phyloP scores from a whole-genome alignment of 1,140 invertebrate species.

The Zaprionus capensis region DNA sequence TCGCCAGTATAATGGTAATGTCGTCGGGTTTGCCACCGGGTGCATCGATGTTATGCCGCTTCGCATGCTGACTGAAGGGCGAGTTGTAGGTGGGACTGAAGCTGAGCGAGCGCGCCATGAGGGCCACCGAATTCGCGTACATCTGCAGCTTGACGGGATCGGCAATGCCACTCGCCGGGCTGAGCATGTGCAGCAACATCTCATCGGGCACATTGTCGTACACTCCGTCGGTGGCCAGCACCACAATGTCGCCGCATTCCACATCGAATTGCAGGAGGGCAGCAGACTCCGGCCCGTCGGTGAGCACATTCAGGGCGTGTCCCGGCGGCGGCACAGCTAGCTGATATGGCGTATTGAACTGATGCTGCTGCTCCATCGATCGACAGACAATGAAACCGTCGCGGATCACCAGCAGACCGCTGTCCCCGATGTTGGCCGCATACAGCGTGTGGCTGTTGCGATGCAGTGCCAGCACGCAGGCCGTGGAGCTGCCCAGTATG shows the following conservation, averaged over 20 bases:
- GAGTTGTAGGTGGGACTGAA: conserved; percentile 97
- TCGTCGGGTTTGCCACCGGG: conserved; percentile 98
- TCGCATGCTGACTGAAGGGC: conserved; percentile 96
- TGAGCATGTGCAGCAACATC: conserved; percentile 86
- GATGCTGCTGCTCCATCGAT: conserved; percentile 97
- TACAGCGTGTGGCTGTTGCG: conserved; percentile 93
- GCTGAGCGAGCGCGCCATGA: conserved; percentile 96
- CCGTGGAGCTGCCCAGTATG: conserved; percentile 55
- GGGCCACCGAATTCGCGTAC: conserved; percentile 95
- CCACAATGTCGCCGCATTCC: conserved; percentile 96
- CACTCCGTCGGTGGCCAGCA: conserved; percentile 98
- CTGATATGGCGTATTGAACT: conserved; percentile 99
- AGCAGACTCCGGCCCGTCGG: conserved; percentile 95
- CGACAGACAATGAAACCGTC: conserved; percentile 93
- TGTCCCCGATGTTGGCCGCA: conserved; percentile 98
- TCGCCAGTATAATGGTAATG: conserved; percentile 97
- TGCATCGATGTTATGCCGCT: conserved; percentile 94
- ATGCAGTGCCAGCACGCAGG: conserved; percentile 92
- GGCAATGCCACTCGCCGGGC: conserved; percentile 86
- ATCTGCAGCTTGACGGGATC: conserved; percentile 91
- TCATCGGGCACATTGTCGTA: conserved; percentile 98
- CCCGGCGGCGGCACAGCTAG: conserved; percentile 95
- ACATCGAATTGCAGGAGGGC: conserved; percentile 95
- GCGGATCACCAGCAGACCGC: conserved; percentile 96
- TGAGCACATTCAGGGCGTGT: conserved; percentile 91